Evolutionary conservation across 2,113 vertebrate species (phyloP), one percentile per base, ranked within the genome.

Genomic region (Chionomys nivalis): DNA sequence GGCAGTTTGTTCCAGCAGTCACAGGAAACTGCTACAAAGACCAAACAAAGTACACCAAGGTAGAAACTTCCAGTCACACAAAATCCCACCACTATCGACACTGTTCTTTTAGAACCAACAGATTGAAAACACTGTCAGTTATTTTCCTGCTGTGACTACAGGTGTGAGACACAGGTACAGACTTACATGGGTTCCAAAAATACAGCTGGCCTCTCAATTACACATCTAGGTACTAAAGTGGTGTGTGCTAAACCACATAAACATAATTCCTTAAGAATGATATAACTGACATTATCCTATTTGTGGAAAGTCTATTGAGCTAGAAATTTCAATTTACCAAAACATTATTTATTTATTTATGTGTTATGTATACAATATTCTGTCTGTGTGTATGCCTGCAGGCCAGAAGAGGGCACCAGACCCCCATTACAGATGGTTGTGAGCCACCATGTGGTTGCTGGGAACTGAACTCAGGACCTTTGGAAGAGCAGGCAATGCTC

Each of bases 241-340:
- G 10, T n/a, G 3, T 31, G 24, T 44, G 58, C 70, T 87, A n/a
- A 82, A 78, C 73, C 33, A 66, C 24, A 66, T 24, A 94, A 55
- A 44, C 36, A 83, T 49, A 21, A 52, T 31, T 75, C 63, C 79
- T 42, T 19, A 75, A n/a, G 68, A 83, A 76, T 13, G 31, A 4
- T 19, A 66, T 42, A 7, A 70, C 0, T 55, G 36, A 85, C 63
- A 58, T 4, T 87, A 73, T 87, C 11, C 31, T 23, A 39, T 70
- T 82, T 68, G 87, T 47, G 31, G 26, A 87, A 92, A 58, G 94
- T 31, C 26, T 31, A 87, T 39, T 31, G 24, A 85, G 19, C 55
- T 16, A 82, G 26, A 66, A 7, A 52, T 42, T 94, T 91, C 91
- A 58, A 95, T 14, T 75, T 58, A 82, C 58, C 33, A 94, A 66